phyloP scores from a whole-genome alignment of 2,888 invertebrate genomes.

The Micropterix aruncella region DNA sequence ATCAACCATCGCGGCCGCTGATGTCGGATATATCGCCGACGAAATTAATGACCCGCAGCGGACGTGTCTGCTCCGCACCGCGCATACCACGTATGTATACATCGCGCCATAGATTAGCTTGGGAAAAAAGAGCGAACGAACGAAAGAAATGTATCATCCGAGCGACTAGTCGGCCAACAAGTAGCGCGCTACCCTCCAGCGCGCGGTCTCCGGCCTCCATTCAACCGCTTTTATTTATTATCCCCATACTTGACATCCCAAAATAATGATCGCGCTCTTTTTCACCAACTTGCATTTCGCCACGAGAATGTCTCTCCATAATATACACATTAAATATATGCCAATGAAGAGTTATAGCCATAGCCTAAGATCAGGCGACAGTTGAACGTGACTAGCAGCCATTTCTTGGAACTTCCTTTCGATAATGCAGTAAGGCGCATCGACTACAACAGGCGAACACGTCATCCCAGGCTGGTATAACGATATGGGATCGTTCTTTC shows the following conservation, averaged over 20 bases:
- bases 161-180: conserved; percentile 7
- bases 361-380: too few relatives aligned
- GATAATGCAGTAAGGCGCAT: too few relatives aligned
- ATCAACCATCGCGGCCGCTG: background rate
- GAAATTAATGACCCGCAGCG: background rate
- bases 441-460: too few relatives aligned
- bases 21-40: background rate
- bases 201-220: too few relatives aligned
- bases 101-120: background rate
- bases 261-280: background rate
- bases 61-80: background rate
- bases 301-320: too few relatives aligned
- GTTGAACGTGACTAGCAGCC: too few relatives aligned
- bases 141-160: conserved; percentile 10
- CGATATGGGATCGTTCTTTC: too few relatives aligned
- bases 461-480: too few relatives aligned
- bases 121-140: background rate
- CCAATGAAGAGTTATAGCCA: too few relatives aligned
- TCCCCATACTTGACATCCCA: background rate
- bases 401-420: too few relatives aligned
- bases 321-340: too few relatives aligned
- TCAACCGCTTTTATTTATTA: background rate
- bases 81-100: background rate
- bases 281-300: too few relatives aligned
- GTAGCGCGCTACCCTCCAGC: conserved; percentile 3